Evolutionary conservation across 2,888 invertebrate species (phyloP), one percentile per base, ranked within the genome.

Genomic region (Branchellion lobata): DNA sequence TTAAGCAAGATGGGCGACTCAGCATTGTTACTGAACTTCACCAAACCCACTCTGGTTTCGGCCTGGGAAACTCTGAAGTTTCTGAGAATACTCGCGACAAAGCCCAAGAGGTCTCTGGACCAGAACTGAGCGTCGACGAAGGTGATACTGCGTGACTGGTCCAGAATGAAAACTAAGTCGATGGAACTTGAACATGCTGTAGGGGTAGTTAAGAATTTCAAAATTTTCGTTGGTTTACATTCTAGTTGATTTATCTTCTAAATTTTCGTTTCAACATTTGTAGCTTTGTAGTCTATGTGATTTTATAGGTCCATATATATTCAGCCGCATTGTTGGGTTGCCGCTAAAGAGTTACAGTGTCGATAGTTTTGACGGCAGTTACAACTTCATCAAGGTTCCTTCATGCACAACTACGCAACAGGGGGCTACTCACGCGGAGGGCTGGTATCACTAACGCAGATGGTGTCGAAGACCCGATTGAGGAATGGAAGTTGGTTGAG

Each of bases 11-110:
- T 80, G 1, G 81, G 68, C 1, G 81, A 40, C 0, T 33, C 18
- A 14, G 82, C 78, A 24, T 14, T 24, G 73, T 81, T 79, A 69
- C 81, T 81, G 79, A 81, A 82, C 36, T 80, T 71, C 71, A 81
- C 81, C 8, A 81, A 80, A n/a, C 80, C 82, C 14, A 82, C 74
- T 18, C 81, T 53, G 21, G 81, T 79, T 11, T 33, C 27, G 33
- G 72, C 24, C 2, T 14, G 51, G 2, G 65, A 71, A 40, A 81
- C 36, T 31, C 74, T 71, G 79, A 81, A 79, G 57, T 65, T 31
- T 11, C 29, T 73, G 33, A 81, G 27, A 69, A 81, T 51, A 33
- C 51, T 71, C 27, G 65, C 40, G 18, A 53, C 72, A 34, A 81
- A 81, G 5, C 81, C 81, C 40, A 81, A 40, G 1, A 81, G 3